phyloP scores from a whole-genome alignment of 1,140 invertebrate genomes.

The Drosophila burlai region DNA sequence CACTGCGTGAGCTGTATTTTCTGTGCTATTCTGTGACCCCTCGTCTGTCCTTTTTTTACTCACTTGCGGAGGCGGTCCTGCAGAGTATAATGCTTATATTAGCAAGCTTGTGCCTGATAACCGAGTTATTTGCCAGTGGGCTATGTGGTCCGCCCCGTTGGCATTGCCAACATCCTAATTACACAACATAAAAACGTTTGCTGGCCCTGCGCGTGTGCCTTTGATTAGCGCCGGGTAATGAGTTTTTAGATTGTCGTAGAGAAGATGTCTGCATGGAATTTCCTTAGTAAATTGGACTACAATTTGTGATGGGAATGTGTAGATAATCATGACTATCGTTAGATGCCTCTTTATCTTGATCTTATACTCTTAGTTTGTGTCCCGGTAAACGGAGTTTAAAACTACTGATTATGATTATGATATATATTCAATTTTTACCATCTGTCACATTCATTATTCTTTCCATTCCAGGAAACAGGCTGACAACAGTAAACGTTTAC shows the following conservation, averaged over 20 bases:
- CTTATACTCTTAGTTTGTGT: too few relatives aligned
- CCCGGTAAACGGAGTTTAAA: neutral
- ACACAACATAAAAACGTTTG: slow-evolving; percentile 53
- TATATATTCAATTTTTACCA: too few relatives aligned
- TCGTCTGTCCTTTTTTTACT: slow-evolving; percentile 24
- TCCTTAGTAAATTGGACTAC: slow-evolving; percentile 7
- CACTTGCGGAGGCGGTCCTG: slow-evolving; percentile 26
- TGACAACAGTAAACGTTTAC: neutral
- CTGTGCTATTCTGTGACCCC: neutral
- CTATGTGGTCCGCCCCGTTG: slow-evolving; percentile 29
- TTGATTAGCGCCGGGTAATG: slow-evolving; percentile 54
- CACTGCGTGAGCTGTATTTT: slow-evolving; percentile 40
- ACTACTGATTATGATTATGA: neutral
- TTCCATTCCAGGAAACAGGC: neutral
- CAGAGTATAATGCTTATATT: slow-evolving; percentile 51
- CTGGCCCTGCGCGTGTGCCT: slow-evolving; percentile 44
- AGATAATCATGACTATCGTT: slow-evolving; percentile 17
- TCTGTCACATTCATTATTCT: too few relatives aligned
- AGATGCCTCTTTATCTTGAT: slow-evolving; percentile 15
- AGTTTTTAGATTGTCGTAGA: slow-evolving; percentile 41
- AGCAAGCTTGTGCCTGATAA: slow-evolving; percentile 59
- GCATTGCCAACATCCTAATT: slow-evolving; percentile 53
- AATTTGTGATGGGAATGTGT: slow-evolving; percentile 27
- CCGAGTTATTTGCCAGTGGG: slow-evolving; percentile 41
- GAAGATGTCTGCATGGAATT: slow-evolving; percentile 19